Conservation (phyloP, 2,113 vertebrate species). For the Narcine bancroftii region DNA sequence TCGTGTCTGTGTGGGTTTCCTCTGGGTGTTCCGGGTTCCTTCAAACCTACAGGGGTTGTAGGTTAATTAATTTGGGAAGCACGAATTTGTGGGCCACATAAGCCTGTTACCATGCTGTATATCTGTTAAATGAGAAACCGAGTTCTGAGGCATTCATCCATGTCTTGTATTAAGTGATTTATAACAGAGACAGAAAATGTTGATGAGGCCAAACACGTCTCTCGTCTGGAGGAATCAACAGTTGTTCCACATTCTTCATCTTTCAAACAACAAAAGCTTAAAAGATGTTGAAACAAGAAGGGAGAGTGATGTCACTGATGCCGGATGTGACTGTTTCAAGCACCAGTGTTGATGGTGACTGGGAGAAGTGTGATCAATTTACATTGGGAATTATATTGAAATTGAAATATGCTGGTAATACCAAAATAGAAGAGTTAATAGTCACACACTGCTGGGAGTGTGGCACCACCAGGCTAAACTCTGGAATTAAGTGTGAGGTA, state of each 20-base stretch:
- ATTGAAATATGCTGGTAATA: conserved; percentile 1
- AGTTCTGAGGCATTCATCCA: too few relatives aligned
- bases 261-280: neutral
- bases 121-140: too few relatives aligned
- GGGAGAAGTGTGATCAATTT: neutral
- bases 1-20: too few relatives aligned
- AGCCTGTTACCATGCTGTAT: too few relatives aligned
- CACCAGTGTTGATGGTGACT: neutral
- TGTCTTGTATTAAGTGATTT: neutral
- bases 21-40: too few relatives aligned
- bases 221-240: too few relatives aligned
- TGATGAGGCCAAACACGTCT: too few relatives aligned
- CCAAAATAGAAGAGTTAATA: neutral
- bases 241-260: too few relatives aligned
- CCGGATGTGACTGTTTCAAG: neutral
- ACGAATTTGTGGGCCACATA: too few relatives aligned
- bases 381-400: neutral
- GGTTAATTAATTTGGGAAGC: too few relatives aligned
- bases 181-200: too few relatives aligned
- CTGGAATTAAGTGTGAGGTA: neutral
- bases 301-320: neutral
- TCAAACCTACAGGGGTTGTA: too few relatives aligned
- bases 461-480: neutral
- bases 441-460: neutral
- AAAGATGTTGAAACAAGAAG: neutral